A percentile compares a stretch with the other conserved stretches of the same genome.
phyloP scores from a whole-genome alignment of 2,113 vertebrate species.

The Seriola dumerili region DNA sequence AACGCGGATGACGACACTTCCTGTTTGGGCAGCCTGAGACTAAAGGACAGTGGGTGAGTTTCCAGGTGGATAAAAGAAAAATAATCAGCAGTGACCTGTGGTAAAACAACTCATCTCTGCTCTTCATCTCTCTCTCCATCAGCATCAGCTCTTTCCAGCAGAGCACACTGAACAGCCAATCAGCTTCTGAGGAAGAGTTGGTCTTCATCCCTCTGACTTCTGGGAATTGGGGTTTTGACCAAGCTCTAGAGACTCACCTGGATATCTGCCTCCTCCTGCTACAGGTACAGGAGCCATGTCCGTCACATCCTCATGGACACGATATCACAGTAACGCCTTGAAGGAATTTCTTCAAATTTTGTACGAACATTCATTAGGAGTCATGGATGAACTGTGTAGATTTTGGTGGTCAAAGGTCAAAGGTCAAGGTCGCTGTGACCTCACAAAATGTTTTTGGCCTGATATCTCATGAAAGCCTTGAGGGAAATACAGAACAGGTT shows the following conservation, averaged over 20 bases:
- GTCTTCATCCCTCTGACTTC: constrained; percentile 82
- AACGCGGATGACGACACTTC: constrained; percentile 88
- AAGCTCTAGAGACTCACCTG: constrained; percentile 88
- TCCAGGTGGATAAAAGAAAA: neutral
- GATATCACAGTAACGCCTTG: too few species aligned
- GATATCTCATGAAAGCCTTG: too few species aligned
- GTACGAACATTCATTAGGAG: too few species aligned
- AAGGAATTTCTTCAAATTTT: too few species aligned
- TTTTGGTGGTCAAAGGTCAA: too few species aligned
- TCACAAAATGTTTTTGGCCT: too few species aligned
- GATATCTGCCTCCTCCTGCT: constrained; percentile 89
- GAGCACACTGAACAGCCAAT: constrained; percentile 62
- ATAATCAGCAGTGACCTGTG: fast-evolving
- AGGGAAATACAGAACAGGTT: too few species aligned
- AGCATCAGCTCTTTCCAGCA: constrained; percentile 82
- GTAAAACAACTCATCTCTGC: neutral
- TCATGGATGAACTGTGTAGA: too few species aligned
- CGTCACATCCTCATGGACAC: too few species aligned
- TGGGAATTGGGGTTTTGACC: constrained; percentile 88
- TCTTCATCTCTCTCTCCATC: neutral
- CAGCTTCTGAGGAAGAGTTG: constrained; percentile 61
- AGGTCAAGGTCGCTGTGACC: too few species aligned
- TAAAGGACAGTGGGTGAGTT: constrained; percentile 86
- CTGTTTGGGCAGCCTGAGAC: constrained; percentile 85
- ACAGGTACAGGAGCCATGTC: constrained; percentile 47